These are phyloP conservation scores for Beroe ovata DNA, from an alignment of 37 sponge, comb jelly and placozoan species.

Conservation along the genomic window DNA sequence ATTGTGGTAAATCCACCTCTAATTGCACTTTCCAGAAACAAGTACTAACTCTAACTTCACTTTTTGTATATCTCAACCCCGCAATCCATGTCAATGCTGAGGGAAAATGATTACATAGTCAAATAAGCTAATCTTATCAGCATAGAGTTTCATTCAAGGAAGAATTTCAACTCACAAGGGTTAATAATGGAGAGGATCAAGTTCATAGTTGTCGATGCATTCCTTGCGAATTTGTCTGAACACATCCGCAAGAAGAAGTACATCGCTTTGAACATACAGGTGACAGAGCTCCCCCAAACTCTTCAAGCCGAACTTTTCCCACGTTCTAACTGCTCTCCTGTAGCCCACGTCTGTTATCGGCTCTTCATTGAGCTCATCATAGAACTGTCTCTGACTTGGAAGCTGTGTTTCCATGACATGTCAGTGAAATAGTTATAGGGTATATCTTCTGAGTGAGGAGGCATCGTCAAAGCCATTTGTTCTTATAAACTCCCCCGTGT, in stretches of 20 bases:
- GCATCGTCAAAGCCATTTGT: neutral
- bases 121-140: neutral
- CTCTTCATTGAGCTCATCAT: neutral
- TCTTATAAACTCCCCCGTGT: neutral
- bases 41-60: constrained; percentile 6
- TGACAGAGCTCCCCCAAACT: neutral
- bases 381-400: neutral
- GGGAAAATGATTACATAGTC: neutral
- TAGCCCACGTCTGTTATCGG: neutral
- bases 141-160: neutral
- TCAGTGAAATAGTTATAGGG: neutral
- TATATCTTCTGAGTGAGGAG: neutral
- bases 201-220: neutral
- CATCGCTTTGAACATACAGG: constrained; percentile 19
- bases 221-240: neutral
- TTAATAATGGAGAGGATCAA: constrained; percentile 21
- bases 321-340: neutral
- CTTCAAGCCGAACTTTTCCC: neutral
- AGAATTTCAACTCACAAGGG: neutral
- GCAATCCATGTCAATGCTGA: constrained; percentile 57
- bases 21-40: constrained; percentile 2
- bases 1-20: constrained; percentile 17
- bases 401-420: neutral
- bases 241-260: constrained; percentile 17
- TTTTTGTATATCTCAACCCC: neutral